Conservation (phyloP, 2,113 vertebrate species). For the Hyperoodon ampullatus region DNA sequence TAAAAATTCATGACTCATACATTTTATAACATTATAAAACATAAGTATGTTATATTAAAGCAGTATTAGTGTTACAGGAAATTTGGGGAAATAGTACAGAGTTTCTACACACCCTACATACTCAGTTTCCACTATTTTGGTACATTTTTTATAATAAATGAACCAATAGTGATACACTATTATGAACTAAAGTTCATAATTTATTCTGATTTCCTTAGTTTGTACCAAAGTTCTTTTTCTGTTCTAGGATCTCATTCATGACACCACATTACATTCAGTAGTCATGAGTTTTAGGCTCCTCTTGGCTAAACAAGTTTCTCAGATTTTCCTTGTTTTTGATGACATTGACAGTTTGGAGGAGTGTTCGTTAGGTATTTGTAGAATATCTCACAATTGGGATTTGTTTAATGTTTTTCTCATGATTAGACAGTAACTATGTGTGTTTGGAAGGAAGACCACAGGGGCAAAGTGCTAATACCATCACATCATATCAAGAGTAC, state of each 20-base stretch:
- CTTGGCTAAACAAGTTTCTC: not conserved
- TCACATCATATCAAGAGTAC: not conserved
- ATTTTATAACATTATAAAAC: not conserved
- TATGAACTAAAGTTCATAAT: not conserved
- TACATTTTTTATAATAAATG: not conserved
- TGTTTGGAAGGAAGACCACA: not conserved
- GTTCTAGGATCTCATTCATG: not conserved
- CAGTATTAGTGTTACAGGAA: not conserved
- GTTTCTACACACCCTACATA: not conserved
- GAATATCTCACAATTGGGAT: not conserved
- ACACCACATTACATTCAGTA: not conserved
- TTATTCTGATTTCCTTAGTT: not conserved
- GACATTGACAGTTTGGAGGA: not conserved
- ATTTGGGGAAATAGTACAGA: not conserved
- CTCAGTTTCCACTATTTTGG: not conserved
- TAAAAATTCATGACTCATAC: not conserved
- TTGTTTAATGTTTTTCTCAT: not conserved
- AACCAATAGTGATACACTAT: not conserved
- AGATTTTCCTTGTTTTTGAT: not conserved
- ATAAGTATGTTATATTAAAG: not conserved
- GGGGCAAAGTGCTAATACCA: not conserved
- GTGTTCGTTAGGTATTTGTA: not conserved
- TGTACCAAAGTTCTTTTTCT: not conserved
- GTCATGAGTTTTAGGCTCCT: not conserved
- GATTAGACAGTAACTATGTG: not conserved